Conservation (phyloP, 2,797 vertebrate species). For the Enteromius paludinosus region DNA sequence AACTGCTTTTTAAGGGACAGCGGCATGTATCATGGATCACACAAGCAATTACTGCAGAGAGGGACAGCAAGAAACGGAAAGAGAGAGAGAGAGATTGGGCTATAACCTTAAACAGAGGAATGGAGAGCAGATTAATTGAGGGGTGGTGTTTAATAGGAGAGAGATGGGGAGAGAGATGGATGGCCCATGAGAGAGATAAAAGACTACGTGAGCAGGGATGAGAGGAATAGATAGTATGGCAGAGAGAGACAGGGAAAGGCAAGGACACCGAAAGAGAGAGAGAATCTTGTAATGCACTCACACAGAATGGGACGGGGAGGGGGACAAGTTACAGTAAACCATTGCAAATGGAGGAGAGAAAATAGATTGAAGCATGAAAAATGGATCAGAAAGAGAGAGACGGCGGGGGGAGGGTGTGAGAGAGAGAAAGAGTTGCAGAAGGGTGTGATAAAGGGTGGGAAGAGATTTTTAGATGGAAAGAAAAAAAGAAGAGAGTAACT, state of each 20-base stretch:
- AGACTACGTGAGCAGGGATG: slow-evolving; percentile 52
- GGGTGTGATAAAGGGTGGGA: slow-evolving; percentile 40
- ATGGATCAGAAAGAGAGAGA: slow-evolving; percentile 75
- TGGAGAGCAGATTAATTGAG: slow-evolving; percentile 48
- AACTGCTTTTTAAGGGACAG: slow-evolving; percentile 50
- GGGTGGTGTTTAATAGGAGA: slow-evolving; percentile 55
- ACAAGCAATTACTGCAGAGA: slow-evolving; percentile 60
- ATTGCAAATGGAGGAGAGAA: slow-evolving; percentile 70
- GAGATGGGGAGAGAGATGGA: slow-evolving; percentile 39
- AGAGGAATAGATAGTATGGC: slow-evolving; percentile 52
- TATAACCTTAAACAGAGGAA: slow-evolving; percentile 56
- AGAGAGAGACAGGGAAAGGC: slow-evolving; percentile 57
- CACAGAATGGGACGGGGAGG: slow-evolving; percentile 27
- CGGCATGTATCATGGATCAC: slow-evolving; percentile 57
- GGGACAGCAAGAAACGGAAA: slow-evolving; percentile 43
- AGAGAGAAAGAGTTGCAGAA: slow-evolving; percentile 30
- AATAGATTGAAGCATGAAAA: slow-evolving; percentile 79
- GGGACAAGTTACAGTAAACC: slow-evolving; percentile 70
- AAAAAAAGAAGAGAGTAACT: slow-evolving; percentile 61
- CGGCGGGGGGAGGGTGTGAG: slow-evolving; percentile 49
- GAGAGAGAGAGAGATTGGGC: slow-evolving; percentile 34
- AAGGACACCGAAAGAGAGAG: slow-evolving; percentile 64
- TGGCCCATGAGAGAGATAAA: slow-evolving; percentile 52
- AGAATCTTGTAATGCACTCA: slow-evolving; percentile 64
- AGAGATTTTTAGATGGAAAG: slow-evolving; percentile 39